Conservation (phyloP, 2,113 vertebrate species). For the Lampris incognitus region DNA sequence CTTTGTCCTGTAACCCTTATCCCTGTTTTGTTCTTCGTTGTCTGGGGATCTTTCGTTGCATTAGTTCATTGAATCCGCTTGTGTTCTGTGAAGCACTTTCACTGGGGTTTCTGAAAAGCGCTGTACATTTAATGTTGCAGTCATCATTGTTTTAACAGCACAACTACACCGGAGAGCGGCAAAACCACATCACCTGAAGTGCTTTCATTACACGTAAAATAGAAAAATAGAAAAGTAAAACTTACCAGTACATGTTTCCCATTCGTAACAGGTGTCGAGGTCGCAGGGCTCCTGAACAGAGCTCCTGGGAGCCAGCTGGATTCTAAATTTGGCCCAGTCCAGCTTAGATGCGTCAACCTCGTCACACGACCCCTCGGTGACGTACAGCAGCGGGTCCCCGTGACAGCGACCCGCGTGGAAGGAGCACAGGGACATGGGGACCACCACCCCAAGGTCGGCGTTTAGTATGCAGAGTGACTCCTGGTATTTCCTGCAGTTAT, state of each 20-base stretch:
- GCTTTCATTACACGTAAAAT: neutral
- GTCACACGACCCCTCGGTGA: slow-evolving; percentile 82
- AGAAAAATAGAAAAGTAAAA: neutral
- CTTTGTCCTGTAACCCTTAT: too few species aligned
- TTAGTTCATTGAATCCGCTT: too few species aligned
- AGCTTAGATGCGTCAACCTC: slow-evolving; percentile 46
- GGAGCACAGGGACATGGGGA: slow-evolving; percentile 85
- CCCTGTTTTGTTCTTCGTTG: too few species aligned
- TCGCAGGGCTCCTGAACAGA: slow-evolving; percentile 83
- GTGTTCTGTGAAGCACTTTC: too few species aligned
- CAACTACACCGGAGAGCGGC: too few species aligned
- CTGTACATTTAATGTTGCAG: too few species aligned
- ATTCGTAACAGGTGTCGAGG: slow-evolving; percentile 90
- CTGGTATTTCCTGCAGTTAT: slow-evolving; percentile 75
- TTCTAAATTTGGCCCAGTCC: slow-evolving; percentile 87
- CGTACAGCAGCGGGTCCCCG: slow-evolving; percentile 81
- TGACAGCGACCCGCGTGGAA: slow-evolving; percentile 86
- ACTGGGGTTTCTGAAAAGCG: too few species aligned
- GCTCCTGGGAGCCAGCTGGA: slow-evolving; percentile 81
- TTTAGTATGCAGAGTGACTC: slow-evolving; percentile 87
- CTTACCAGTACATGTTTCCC: slow-evolving; percentile 91
- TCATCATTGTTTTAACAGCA: too few species aligned
- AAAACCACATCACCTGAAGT: neutral
- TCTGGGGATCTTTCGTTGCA: too few species aligned
- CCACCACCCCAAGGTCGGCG: slow-evolving; percentile 43